Percentiles rank a stretch among this genome's conserved stretches.
phyloP scores from a whole-genome alignment of 2,888 invertebrate genomes.

The Amaurobius ferox region DNA sequence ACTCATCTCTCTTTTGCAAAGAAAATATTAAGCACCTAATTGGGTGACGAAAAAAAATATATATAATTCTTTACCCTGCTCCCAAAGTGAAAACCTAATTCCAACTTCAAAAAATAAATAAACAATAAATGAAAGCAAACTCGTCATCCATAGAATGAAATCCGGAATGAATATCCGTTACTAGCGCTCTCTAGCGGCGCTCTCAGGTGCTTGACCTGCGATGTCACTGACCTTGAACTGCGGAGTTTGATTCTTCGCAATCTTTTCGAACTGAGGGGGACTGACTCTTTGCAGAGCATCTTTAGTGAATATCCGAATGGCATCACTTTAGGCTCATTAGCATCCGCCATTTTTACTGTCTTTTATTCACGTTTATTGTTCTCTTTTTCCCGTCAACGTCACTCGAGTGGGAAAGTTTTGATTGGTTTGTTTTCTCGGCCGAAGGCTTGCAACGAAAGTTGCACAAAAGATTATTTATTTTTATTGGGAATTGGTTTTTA shows the following conservation, averaged over 20 bases:
- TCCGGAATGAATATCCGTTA: slow-evolving; percentile 34
- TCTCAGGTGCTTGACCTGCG: slow-evolving; percentile 53
- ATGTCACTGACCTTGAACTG: slow-evolving; percentile 61
- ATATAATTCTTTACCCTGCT: no score
- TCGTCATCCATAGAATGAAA: not conserved
- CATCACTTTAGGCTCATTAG: slow-evolving; percentile 27
- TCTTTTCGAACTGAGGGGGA: slow-evolving; percentile 7
- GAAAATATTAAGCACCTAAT: no score
- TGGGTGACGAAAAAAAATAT: no score
- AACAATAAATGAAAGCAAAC: not conserved
- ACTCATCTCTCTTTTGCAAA: no score
- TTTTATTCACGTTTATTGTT: not conserved
- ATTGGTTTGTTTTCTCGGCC: no score
- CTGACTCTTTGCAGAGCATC: slow-evolving; percentile 21
- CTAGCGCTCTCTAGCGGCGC: slow-evolving; percentile 33
- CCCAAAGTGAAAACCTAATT: no score
- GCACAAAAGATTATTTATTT: no score
- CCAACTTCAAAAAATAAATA: no score
- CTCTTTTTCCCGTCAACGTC: no score
- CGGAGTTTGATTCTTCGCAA: slow-evolving; percentile 28
- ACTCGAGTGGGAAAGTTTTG: no score
- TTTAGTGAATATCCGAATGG: not conserved
- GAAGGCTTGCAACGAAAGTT: no score
- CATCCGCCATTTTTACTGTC: slow-evolving; percentile 14
- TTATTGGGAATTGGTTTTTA: not conserved